Conservation (phyloP, 2,888 invertebrate species). For the Drosophila hawaiiensis region DNA sequence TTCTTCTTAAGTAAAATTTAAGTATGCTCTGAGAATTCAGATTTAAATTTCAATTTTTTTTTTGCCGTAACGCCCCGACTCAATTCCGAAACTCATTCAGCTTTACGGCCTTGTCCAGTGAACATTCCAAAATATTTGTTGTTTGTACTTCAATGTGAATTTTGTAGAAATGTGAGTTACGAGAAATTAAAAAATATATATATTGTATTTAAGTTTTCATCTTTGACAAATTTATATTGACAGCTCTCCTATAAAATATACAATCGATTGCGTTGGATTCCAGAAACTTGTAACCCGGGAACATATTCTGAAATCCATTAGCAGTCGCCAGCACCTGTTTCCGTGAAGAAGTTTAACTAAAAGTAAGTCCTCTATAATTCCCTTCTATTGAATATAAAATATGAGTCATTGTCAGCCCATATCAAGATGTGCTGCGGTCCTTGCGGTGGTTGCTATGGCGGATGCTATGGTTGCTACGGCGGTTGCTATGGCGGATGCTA, state of each 20-base stretch:
- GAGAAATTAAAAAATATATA: not conserved
- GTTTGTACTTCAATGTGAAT: conserved; percentile 19
- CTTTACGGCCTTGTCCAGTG: conserved; percentile 2
- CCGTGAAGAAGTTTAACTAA: not conserved
- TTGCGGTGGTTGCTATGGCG: conserved; percentile 10
- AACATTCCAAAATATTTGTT: conserved; percentile 13
- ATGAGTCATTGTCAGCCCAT: not conserved
- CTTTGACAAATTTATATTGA: not conserved
- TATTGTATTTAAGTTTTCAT: not conserved
- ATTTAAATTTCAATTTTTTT: not conserved
- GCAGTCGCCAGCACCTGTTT: not conserved
- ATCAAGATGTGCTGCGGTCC: conserved; percentile 18
- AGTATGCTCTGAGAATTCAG: conserved; percentile 4
- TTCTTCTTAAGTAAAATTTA: not conserved
- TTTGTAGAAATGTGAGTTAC: conserved; percentile 20
- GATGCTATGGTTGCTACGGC: conserved; percentile 2
- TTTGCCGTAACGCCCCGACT: not conserved
- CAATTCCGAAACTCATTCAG: conserved; percentile 6
- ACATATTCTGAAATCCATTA: not conserved
- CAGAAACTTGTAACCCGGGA: not conserved
- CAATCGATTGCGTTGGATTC: not conserved
- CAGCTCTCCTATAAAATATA: not conserved
- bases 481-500: not conserved
- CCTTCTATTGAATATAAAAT: not conserved
- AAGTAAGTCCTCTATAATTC: conserved; percentile 1